Conservation (phyloP, 2,888 invertebrate species). For the Chirona hameri region DNA sequence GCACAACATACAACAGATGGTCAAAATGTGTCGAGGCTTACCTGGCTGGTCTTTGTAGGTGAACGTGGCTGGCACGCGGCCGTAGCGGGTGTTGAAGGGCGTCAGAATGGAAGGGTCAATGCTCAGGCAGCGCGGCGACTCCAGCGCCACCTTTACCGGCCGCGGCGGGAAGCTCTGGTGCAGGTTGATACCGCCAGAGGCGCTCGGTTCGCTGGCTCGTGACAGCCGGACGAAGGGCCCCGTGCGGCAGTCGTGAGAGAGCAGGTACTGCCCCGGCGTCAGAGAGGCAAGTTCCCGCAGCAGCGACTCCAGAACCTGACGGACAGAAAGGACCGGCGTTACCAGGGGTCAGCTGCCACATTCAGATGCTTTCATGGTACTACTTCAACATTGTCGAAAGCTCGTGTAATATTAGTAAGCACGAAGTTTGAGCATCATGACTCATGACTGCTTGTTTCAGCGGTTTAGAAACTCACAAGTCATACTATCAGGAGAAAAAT, state of each 20-base stretch:
- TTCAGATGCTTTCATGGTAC: neutral
- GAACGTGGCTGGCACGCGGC: conserved; percentile 9
- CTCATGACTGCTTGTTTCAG: too few species aligned
- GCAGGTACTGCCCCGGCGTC: neutral
- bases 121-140: neutral
- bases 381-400: too few species aligned
- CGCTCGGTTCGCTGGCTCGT: neutral
- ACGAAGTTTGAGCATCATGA: too few species aligned
- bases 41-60: neutral
- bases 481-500: neutral
- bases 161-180: neutral
- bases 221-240: neutral
- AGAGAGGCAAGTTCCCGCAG: neutral
- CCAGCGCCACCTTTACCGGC: neutral
- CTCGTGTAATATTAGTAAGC: too few species aligned
- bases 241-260: neutral
- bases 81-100: neutral
- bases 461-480: neutral
- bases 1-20: too few species aligned
- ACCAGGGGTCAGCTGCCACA: neutral
- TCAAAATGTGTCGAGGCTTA: too few species aligned
- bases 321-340: neutral
- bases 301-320: neutral
- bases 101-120: conserved; percentile 13
- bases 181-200: neutral